Evolutionary conservation across 1,140 invertebrate species (phyloP).

Genomic region (Spodoptera frugiperda): DNA sequence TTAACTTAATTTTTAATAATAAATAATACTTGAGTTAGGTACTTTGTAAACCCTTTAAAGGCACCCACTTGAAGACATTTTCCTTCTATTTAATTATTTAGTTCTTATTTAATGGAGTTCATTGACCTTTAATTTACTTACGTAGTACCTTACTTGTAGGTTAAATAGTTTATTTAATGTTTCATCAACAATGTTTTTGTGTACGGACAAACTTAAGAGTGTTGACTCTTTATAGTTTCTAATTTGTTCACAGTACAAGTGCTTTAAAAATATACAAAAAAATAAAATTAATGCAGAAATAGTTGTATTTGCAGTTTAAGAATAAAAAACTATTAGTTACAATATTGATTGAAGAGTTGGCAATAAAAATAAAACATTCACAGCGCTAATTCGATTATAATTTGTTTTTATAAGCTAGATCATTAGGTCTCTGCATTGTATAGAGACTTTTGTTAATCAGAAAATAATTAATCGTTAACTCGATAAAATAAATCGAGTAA

Average conservation of each 20-base stretch:
- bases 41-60: not conserved
- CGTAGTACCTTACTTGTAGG: constrained; percentile 1
- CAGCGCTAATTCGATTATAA: not conserved
- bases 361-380: not conserved
- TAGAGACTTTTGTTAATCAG: not conserved
- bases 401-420: not conserved
- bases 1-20: not conserved
- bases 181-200: not conserved
- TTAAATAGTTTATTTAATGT: not conserved
- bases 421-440: not conserved
- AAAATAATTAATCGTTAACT: not conserved
- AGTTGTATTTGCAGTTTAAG: not conserved
- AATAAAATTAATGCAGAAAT: not conserved
- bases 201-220: not conserved
- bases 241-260: no score
- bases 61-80: not conserved
- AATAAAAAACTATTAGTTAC: not conserved
- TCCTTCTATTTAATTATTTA: not conserved
- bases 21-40: not conserved
- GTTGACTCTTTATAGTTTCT: no score
- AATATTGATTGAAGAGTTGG: not conserved
- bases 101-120: constrained; percentile 7
- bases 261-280: not conserved
- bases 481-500: not conserved
- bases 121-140: constrained; percentile 12